phyloP scores from a whole-genome alignment of 2,797 vertebrate genomes.

The Pelodytes ibericus region DNA sequence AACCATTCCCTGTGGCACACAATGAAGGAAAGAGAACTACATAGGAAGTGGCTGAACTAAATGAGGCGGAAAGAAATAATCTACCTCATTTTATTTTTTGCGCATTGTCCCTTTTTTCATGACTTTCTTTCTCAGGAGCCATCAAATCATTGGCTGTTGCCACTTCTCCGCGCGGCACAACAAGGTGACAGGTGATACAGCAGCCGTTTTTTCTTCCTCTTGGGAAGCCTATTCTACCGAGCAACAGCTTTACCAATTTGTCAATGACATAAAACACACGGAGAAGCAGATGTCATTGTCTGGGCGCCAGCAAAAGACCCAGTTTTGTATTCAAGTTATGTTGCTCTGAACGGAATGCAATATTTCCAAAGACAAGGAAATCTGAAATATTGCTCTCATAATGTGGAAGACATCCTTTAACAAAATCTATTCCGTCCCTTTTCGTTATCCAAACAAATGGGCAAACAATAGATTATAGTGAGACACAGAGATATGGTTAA shows the following conservation, averaged over 20 bases:
- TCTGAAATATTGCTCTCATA: conserved; percentile 23
- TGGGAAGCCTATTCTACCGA: conserved; percentile 36
- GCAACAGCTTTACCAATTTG: conserved; percentile 53
- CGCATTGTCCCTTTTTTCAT: conserved; percentile 24
- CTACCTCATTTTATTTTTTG: conserved; percentile 31
- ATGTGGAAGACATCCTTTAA: conserved; percentile 14
- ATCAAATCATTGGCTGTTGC: conserved; percentile 37
- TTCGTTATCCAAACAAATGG: background rate
- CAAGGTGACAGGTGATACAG: conserved; percentile 48
- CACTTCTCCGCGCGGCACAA: conserved; percentile 48
- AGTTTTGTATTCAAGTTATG: conserved; percentile 39
- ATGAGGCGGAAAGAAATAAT: conserved; percentile 47
- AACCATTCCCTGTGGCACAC: conserved; percentile 22
- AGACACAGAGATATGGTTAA: no score
- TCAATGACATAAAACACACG: conserved; percentile 60
- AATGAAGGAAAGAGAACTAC: conserved; percentile 45
- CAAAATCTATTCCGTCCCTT: background rate
- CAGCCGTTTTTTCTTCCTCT: conserved; percentile 47
- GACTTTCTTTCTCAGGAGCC: conserved; percentile 38
- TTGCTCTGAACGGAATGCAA: conserved; percentile 30
- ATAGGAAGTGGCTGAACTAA: conserved; percentile 28
- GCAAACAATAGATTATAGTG: background rate
- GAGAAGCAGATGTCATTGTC: conserved; percentile 56
- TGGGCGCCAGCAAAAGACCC: conserved; percentile 43
- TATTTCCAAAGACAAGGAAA: conserved; percentile 40